Conservation (phyloP, 2,113 vertebrate species). For the Aptenodytes patagonicus region DNA sequence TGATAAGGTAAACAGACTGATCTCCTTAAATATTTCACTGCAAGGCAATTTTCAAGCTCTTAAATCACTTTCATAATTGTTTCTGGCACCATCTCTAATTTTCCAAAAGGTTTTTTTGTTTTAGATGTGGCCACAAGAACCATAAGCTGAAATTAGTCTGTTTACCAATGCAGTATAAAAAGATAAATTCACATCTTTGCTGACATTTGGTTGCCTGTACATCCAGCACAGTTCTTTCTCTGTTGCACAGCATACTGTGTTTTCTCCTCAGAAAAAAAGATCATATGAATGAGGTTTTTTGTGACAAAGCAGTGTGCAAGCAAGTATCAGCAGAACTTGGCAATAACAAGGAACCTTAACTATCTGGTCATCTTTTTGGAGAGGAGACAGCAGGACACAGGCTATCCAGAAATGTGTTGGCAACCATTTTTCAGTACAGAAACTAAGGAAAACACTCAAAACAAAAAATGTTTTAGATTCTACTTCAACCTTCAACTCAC, state of each 20-base stretch:
- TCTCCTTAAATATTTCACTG: constrained; percentile 56
- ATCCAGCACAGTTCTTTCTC: not conserved
- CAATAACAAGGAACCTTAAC: not conserved
- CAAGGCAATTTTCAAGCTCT: constrained; percentile 50
- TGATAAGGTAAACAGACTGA: constrained; percentile 47
- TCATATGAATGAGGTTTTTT: not conserved
- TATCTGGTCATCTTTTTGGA: not conserved
- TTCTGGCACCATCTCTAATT: constrained; percentile 48
- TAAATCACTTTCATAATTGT: constrained; percentile 29
- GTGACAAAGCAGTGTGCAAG: not conserved
- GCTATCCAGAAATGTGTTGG: not conserved
- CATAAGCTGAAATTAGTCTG: constrained; percentile 14
- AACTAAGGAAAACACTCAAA: not conserved
- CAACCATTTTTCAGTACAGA: not conserved
- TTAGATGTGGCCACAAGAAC: constrained; percentile 11
- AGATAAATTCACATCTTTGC: not conserved
- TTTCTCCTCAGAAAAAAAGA: not conserved
- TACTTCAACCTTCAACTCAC: not conserved
- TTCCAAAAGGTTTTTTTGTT: not conserved
- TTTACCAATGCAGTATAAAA: not conserved
- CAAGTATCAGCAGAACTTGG: not conserved
- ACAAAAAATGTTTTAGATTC: not conserved
- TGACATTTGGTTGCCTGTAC: not conserved
- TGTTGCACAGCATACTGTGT: not conserved
- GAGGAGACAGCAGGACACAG: not conserved